Percentiles rank a stretch among this genome's conserved stretches.
Conservation (phyloP, 2,888 invertebrate genomes). For the Ectemnius lituratus region DNA sequence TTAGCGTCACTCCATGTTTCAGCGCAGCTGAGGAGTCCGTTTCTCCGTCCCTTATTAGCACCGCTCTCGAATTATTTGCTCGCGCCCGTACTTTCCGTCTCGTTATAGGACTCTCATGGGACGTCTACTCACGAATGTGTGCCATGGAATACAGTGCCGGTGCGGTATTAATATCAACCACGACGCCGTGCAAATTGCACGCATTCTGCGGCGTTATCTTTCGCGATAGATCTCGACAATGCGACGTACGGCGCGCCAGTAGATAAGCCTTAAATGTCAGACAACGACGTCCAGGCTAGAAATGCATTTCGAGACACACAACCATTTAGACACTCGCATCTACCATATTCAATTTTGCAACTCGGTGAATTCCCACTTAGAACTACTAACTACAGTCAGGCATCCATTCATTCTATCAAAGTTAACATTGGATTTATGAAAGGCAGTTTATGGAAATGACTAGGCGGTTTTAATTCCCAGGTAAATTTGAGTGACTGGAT, state of each 20-base stretch:
- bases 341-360: background rate
- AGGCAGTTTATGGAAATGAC: background rate
- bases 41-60: slow-evolving; percentile 6
- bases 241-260: slow-evolving; percentile 25
- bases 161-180: slow-evolving; percentile 1
- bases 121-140: background rate
- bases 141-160: background rate
- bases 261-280: slow-evolving; percentile 42
- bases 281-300: slow-evolving; percentile 7
- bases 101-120: background rate
- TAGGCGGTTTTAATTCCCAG: slow-evolving; percentile 31
- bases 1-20: slow-evolving; percentile 36
- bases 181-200: background rate
- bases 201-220: background rate
- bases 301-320: background rate
- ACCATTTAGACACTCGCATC: background rate
- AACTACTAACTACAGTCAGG: background rate
- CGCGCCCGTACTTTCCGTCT: background rate
- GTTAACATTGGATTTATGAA: background rate
- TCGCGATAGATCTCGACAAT: slow-evolving; percentile 13
- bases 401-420: background rate
- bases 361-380: background rate
- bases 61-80: slow-evolving; percentile 1
- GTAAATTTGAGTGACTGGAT: slow-evolving; percentile 24
- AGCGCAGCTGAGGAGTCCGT: slow-evolving; percentile 12